phyloP scores from a whole-genome alignment of 2,888 invertebrate genomes.

The Caenorhabditis virilis region DNA sequence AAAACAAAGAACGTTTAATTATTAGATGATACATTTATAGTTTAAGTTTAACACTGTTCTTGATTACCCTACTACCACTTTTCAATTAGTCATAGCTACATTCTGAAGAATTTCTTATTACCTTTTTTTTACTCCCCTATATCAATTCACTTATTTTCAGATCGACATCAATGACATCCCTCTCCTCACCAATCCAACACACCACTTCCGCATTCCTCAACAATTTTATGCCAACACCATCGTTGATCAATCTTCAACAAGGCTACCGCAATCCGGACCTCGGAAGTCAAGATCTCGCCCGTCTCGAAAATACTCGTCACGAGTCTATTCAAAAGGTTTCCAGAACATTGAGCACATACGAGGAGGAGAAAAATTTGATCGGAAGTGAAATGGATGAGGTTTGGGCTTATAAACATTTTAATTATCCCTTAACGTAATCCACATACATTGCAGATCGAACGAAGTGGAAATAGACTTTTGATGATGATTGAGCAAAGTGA shows the following conservation, averaged over 20 bases:
- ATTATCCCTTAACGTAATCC: not conserved
- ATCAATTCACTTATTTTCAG: no score
- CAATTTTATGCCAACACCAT: conserved; percentile 51
- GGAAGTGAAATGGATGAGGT: conserved; percentile 38
- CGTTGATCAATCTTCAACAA: conserved; percentile 49
- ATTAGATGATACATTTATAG: no score
- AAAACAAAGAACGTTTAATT: no score
- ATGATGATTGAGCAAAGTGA: conserved; percentile 33
- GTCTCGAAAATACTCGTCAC: conserved; percentile 30
- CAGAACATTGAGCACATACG: conserved; percentile 34
- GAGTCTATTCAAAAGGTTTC: conserved; percentile 42
- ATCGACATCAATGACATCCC: conserved; percentile 44
- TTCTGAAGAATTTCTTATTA: no score
- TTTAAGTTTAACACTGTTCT: no score
- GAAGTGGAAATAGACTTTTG: conserved; percentile 32
- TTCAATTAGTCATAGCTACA: no score
- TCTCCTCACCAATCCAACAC: conserved; percentile 42
- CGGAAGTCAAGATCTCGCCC: conserved; percentile 38
- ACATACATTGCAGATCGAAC: conserved; percentile 26
- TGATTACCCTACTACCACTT: no score
- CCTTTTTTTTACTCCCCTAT: conserved; percentile 1
- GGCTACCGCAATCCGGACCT: conserved; percentile 45
- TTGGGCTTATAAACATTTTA: not conserved
- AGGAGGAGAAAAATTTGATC: conserved; percentile 39
- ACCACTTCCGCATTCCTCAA: conserved; percentile 49